These are phyloP conservation scores for Anisognathus igniventris DNA, from an alignment of 2,797 vertebrate species.

Conservation along the genomic window DNA sequence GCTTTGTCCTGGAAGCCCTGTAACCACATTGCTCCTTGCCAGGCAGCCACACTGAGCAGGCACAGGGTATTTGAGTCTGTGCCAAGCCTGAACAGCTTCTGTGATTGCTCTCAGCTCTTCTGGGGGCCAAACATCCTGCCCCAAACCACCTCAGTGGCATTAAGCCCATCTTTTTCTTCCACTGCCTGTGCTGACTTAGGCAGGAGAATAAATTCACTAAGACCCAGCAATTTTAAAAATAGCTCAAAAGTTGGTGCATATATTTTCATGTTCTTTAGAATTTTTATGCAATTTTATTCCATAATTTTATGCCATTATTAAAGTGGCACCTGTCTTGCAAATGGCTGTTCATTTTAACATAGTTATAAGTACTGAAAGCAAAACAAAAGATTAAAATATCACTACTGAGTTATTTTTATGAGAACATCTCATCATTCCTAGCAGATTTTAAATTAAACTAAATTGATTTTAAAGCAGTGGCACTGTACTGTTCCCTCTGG, in stretches of 20 bases:
- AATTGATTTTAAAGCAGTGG: background rate
- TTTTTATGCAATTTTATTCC: background rate
- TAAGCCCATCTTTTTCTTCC: background rate
- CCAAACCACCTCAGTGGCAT: background rate
- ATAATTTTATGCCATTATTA: background rate
- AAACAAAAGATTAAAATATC: background rate
- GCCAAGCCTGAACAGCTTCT: background rate
- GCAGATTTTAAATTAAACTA: background rate
- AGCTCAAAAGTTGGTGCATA: background rate
- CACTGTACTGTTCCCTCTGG: background rate
- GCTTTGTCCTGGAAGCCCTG: background rate
- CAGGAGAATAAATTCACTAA: background rate
- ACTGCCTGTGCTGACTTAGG: background rate
- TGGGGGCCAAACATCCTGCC: background rate
- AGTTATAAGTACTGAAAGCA: background rate
- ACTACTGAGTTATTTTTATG: background rate
- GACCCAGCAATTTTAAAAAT: background rate
- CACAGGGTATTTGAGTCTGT: background rate
- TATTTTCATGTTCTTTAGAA: background rate
- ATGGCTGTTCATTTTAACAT: background rate
- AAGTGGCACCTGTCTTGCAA: background rate
- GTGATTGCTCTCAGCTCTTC: background rate
- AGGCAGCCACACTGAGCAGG: background rate
- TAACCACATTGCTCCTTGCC: background rate
- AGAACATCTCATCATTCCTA: background rate